A percentile compares a stretch with the other conserved stretches of the same genome.
These are phyloP conservation scores for Tichodroma muraria DNA, from an alignment of 2,113 vertebrate genomes.

Conservation along the genomic window DNA sequence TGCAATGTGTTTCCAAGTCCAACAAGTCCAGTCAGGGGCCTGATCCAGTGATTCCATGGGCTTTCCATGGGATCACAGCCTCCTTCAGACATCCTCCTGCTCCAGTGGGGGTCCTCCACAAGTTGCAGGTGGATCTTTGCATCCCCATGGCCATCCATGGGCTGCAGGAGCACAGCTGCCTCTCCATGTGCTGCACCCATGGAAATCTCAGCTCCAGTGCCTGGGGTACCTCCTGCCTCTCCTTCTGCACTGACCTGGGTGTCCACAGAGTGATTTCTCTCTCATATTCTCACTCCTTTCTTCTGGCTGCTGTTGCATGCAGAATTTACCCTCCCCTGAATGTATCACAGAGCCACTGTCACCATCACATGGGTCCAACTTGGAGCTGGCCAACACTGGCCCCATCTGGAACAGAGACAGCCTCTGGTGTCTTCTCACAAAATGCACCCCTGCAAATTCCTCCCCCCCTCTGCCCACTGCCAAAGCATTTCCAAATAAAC, in stretches of 20 bases:
- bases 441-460: background rate
- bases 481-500: background rate
- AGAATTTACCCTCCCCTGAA: background rate
- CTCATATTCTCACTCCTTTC: background rate
- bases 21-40: background rate
- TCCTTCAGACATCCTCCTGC: background rate
- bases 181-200: background rate
- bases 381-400: background rate
- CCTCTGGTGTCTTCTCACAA: background rate
- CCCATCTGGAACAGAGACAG: background rate
- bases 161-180: background rate
- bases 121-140: background rate
- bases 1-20: accelerated
- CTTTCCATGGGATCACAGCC: background rate
- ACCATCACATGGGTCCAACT: accelerated
- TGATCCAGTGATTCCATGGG: accelerated
- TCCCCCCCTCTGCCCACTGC: background rate
- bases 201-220: no score
- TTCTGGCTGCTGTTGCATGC: background rate
- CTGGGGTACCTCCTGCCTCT: background rate
- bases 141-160: background rate
- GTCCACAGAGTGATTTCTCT: background rate
- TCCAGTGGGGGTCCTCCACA: background rate
- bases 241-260: background rate
- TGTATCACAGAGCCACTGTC: background rate